Percentiles rank a stretch among this genome's conserved stretches.
phyloP scores from a whole-genome alignment of 1,140 invertebrate species.

The Halesus radiatus region DNA sequence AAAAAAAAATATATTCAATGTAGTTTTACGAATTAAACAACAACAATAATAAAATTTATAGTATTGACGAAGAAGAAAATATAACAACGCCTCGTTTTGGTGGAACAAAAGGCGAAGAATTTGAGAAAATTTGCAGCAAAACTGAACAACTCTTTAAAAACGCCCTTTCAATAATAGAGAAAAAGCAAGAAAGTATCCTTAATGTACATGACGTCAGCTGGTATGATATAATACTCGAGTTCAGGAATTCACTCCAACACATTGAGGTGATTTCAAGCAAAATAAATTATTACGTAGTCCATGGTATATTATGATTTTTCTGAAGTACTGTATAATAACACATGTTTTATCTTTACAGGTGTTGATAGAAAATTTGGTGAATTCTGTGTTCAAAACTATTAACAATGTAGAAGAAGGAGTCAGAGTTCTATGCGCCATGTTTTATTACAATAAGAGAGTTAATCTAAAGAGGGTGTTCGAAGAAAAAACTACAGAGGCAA shows the following conservation, averaged over 20 bases:
- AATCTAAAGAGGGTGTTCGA: conserved; percentile 75
- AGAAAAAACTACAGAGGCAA: conserved; percentile 73
- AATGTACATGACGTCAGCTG: conserved; percentile 79
- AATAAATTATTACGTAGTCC: background rate
- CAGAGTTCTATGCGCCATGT: conserved; percentile 77
- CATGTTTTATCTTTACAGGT: conserved; percentile 61
- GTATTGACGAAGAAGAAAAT: conserved; percentile 75
- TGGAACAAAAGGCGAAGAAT: conserved; percentile 78
- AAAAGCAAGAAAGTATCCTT: conserved; percentile 75
- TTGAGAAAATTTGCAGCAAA: conserved; percentile 79
- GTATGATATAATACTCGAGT: conserved; percentile 83
- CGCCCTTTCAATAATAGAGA: conserved; percentile 74
- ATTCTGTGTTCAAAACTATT: conserved; percentile 76
- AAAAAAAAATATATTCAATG: no score
- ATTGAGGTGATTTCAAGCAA: conserved; percentile 71
- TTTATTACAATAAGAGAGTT: conserved; percentile 78
- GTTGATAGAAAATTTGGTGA: conserved; percentile 79
- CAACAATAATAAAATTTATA: no score
- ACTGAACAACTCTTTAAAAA: conserved; percentile 82
- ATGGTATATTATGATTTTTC: background rate
- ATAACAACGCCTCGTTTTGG: conserved; percentile 75
- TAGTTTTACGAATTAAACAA: no score
- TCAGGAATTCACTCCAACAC: conserved; percentile 75
- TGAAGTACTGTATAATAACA: background rate
- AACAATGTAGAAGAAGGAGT: conserved; percentile 82